Base-by-base conservation (phyloP, 2,797 vertebrate genomes). In the Enoplosus armatus region DNA sequence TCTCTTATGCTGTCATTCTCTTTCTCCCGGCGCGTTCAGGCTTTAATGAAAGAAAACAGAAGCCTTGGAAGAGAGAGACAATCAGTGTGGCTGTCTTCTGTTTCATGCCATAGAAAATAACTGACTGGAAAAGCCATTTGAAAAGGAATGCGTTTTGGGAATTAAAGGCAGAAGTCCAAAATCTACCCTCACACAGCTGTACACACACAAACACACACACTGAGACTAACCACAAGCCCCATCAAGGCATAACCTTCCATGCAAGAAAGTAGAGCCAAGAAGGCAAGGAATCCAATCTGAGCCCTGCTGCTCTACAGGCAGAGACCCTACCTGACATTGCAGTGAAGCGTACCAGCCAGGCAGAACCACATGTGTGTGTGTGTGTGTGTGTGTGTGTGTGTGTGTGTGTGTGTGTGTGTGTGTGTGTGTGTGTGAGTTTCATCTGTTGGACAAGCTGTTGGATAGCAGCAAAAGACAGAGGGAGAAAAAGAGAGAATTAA, bases 41-140 rank as follows among this genome's bases (percentile, higher is more conserved):
- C 83, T 83, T 58, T 79, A 73, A 87, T 88, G 87, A 90, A 79
- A 89, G 75, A 91, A 89, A 89, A 77, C 88, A 89, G 85, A 79
- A 79, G 85, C 79, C 58, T 80, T 87, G 85, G 84, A 87, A 33
- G 63, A 15, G 33, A 79, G 50, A 79, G 69, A 89, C 72, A 74
- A 69, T 86, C 69, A 58, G 67, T 68, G 65, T 70, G 79, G 75
- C 74, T 65, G 80, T 82, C 81, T 82, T 80, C 72, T 79, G 80
- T 88, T 84, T 80, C 66, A 53, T 67, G 81, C 75, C 81, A 87
- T 61, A 68, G 70, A 91, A 83, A 90, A 92, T 70, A 89, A 84
- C 54, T 10, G 65, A 68, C 78, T 90, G 87, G 86, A 84, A 88
- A 89, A 87, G 74, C 41, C 63, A 87, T 86, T 86, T 68, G 53